Base-by-base conservation (phyloP, 2,113 vertebrate species). In the Psophia crepitans region DNA sequence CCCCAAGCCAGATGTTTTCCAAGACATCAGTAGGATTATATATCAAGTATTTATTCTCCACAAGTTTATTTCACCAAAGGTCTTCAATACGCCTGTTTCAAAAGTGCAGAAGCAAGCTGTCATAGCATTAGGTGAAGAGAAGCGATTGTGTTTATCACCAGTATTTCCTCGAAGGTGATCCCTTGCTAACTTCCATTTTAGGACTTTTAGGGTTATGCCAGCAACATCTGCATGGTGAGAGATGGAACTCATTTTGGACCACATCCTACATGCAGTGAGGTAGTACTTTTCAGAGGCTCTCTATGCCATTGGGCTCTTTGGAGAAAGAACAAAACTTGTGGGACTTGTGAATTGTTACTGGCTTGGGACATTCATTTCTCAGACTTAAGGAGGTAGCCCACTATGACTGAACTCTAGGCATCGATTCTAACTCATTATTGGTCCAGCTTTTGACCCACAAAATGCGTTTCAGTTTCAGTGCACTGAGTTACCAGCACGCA, bases 1-100 rank as follows among this genome's bases (percentile, higher is more conserved):
- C 48, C 26, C 23, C 37, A 60, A 91, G 57, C 73, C 33, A 61
- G 48, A 85, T 93, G 48, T 97, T 97, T 96, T 74, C 75, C 58
- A 37, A 86, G 76, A 77, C 41, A 90, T 82, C 14, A 33, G 11
- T 58, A 57, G 69, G 54, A 58, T 77, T 94, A 90, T 87, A 93
- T 90, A 95, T 66, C 64, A 92, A 60, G 17, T 91, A 8, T 57
- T 61, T 58, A 44, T 66, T 84, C 33, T 81, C 75, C 22, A 56
- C 8, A 57, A 27, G 18, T 91, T 93, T 87, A 80, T 84, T 89
- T 70, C 84, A 74, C 37, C 11, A 30, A 93, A 92, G n/a, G 14
- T 53, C 43, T 53, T 37, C 77, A 82, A 80, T 87, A 35, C n/a
- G 12, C 5, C 28, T 61, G 13, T 57, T 95, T 83, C 61, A 93